These are phyloP conservation scores for Agriopis leucophaearia DNA, from an alignment of 2,888 invertebrate species.

Conservation along the genomic window DNA sequence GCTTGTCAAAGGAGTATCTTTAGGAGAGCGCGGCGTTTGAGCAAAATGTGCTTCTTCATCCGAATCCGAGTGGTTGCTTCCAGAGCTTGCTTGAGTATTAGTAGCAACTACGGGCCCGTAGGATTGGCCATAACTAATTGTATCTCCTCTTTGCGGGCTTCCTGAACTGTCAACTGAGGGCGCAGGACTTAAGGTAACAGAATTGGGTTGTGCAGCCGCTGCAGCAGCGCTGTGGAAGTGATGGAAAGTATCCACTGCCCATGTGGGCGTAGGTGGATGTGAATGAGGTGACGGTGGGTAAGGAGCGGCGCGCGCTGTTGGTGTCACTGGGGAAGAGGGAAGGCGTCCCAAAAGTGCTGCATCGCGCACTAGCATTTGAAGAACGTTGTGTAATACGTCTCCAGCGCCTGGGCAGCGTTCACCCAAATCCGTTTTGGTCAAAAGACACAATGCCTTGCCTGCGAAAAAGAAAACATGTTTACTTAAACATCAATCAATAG, in stretches of 20 bases:
- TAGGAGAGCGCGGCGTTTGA: constrained; percentile 88
- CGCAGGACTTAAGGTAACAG: constrained; percentile 96
- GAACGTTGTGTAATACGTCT: constrained; percentile 96
- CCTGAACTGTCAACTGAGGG: constrained; percentile 96
- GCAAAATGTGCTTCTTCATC: constrained; percentile 90
- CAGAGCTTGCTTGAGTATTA: constrained; percentile 85
- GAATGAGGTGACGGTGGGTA: constrained; percentile 94
- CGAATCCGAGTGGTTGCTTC: constrained; percentile 93
- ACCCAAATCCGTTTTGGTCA: constrained; percentile 95
- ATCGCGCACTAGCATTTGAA: constrained; percentile 94
- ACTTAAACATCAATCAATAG: constrained; percentile 14
- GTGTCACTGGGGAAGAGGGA: constrained; percentile 93
- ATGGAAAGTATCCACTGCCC: constrained; percentile 87
- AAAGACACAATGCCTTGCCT: constrained; percentile 96
- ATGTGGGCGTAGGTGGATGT: constrained; percentile 93
- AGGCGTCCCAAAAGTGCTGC: constrained; percentile 92
- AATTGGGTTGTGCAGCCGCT: constrained; percentile 90
- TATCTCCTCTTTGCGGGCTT: constrained; percentile 92
- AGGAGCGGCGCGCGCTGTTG: constrained; percentile 89
- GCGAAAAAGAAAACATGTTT: constrained; percentile 52
- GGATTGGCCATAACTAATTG: constrained; percentile 71
- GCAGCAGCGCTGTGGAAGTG: constrained; percentile 89
- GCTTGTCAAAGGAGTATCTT: constrained; percentile 72
- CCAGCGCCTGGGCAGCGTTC: constrained; percentile 97
- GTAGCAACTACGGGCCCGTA: constrained; percentile 74